Evolutionary conservation across 2,797 vertebrate genomes (phyloP).

Genomic region (Hydrolagus colliei): DNA sequence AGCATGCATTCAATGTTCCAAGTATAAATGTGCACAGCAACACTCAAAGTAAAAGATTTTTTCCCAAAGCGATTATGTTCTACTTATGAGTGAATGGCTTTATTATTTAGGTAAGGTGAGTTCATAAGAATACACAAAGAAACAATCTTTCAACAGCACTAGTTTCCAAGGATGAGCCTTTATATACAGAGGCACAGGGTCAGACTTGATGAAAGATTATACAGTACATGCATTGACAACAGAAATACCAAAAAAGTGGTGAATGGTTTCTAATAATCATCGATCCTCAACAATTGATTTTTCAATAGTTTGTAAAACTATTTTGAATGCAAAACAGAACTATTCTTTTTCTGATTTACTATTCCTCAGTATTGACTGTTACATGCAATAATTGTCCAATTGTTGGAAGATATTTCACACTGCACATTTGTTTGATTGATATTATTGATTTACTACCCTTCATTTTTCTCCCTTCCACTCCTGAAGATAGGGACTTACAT

Average conservation of each 20-base stretch:
- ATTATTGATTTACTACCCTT: neutral
- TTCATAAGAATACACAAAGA: neutral
- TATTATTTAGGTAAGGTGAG: neutral
- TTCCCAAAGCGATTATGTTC: conserved; percentile 1
- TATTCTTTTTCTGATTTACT: neutral
- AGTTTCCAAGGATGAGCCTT: conserved; percentile 3
- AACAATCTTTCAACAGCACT: neutral
- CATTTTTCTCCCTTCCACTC: neutral
- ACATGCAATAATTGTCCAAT: neutral
- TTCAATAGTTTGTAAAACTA: conserved; percentile 8
- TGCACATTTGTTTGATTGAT: neutral
- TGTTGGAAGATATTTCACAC: neutral
- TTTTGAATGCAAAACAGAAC: neutral
- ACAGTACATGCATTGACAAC: neutral
- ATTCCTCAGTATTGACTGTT: conserved; percentile 12
- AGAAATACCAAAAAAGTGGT: neutral
- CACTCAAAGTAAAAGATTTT: conserved; percentile 10
- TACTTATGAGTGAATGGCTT: conserved; percentile 26
- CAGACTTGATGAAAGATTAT: conserved; percentile 3
- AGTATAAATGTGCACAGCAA: neutral
- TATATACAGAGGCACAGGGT: neutral
- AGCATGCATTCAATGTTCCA: neutral
- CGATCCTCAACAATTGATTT: neutral
- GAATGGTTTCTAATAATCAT: neutral
- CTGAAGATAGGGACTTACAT: no score